Conservation (phyloP, 2,888 invertebrate species). For the Euspilapteryx auroguttella region DNA sequence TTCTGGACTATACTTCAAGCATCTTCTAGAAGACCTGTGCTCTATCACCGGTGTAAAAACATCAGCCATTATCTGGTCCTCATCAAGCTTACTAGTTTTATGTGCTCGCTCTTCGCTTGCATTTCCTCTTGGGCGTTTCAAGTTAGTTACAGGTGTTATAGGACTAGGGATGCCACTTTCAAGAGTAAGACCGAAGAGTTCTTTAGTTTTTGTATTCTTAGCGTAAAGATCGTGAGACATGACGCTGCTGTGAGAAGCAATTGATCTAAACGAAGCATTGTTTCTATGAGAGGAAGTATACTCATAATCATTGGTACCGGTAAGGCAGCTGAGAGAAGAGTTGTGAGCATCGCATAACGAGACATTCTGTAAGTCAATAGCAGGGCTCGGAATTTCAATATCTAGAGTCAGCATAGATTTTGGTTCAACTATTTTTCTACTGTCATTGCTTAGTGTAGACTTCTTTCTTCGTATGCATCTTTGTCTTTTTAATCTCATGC, state of each 20-base stretch:
- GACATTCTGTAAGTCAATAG: constrained; percentile 28
- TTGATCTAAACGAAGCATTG: constrained; percentile 13
- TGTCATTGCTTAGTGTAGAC: constrained; percentile 42
- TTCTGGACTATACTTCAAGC: constrained; percentile 62
- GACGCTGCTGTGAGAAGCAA: constrained; percentile 43
- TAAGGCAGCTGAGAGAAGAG: constrained; percentile 20
- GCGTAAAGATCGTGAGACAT: constrained; percentile 22
- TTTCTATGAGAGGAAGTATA: constrained; percentile 3
- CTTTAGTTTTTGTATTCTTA: constrained; percentile 28
- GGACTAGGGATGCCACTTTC: constrained; percentile 57
- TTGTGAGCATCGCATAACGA: constrained; percentile 30
- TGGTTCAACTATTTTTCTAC: constrained; percentile 18
- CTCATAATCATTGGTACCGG: constrained; percentile 12
- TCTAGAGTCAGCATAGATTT: constrained; percentile 37
- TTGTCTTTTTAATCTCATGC: constrained; percentile 52
- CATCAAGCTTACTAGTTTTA: constrained; percentile 53
- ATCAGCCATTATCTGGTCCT: constrained; percentile 35
- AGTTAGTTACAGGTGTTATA: constrained; percentile 39
- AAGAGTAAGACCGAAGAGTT: constrained; percentile 42
- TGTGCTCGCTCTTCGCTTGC: constrained; percentile 44
- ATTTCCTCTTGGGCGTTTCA: constrained; percentile 39
- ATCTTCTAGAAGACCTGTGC: constrained; percentile 53
- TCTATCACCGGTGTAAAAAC: constrained; percentile 45
- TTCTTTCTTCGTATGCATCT: constrained; percentile 60
- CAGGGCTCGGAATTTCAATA: constrained; percentile 46